phyloP scores from a whole-genome alignment of 1,140 invertebrate species.

The Drosophila lacertosa region DNA sequence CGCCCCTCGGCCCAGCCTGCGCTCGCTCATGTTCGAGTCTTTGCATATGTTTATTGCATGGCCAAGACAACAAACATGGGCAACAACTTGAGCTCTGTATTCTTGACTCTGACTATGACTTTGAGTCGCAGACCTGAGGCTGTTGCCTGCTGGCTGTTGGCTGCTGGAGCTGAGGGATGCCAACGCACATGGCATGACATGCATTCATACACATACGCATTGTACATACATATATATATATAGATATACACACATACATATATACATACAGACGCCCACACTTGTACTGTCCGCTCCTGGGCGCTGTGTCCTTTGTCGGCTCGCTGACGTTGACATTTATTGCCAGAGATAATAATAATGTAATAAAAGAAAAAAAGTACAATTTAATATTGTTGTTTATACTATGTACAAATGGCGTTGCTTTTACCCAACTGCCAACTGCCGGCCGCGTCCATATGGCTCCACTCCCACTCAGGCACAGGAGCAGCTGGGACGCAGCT shows the following conservation, averaged over 20 bases:
- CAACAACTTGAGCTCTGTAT: slow-evolving; percentile 26
- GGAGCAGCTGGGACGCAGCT: slow-evolving; percentile 7
- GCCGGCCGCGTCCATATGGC: slow-evolving; percentile 32
- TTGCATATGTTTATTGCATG: slow-evolving; percentile 38
- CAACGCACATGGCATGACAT: slow-evolving; percentile 21
- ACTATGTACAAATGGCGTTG: slow-evolving; percentile 54
- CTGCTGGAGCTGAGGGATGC: slow-evolving; percentile 29
- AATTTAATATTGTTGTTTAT: slow-evolving; percentile 83
- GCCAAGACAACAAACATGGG: slow-evolving; percentile 33
- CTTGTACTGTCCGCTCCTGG: slow-evolving; percentile 16
- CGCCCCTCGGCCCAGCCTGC: slow-evolving; percentile 2
- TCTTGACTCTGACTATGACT: slow-evolving; percentile 3
- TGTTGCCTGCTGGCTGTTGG: slow-evolving; percentile 11
- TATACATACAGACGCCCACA: slow-evolving; percentile 41
- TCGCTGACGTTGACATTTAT: slow-evolving; percentile 82
- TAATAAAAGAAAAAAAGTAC: slow-evolving; percentile 81
- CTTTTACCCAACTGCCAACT: slow-evolving; percentile 25
- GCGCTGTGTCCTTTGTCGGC: slow-evolving; percentile 69
- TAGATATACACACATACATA: slow-evolving; percentile 45
- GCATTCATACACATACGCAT: slow-evolving; percentile 21
- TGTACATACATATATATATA: slow-evolving; percentile 37
- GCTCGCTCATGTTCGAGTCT: slow-evolving; percentile 20
- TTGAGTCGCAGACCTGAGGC: background rate
- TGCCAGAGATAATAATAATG: slow-evolving; percentile 83
- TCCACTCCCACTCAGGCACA: background rate